Evolutionary conservation across 2,113 vertebrate species (phyloP).

Genomic region (Corythornis vintsioides): DNA sequence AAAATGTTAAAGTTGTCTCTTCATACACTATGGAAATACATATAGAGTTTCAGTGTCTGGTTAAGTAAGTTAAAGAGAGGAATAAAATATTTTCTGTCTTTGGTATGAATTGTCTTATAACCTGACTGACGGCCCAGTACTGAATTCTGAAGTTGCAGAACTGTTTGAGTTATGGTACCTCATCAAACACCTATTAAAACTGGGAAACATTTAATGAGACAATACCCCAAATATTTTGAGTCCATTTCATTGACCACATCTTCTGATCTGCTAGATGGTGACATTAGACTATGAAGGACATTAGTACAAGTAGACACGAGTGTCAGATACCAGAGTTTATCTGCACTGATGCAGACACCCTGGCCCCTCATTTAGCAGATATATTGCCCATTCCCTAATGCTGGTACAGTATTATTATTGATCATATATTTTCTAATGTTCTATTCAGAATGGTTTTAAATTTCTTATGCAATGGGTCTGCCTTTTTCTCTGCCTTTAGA

Average conservation of each 20-base stretch:
- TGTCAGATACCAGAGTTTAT: background rate
- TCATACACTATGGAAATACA: background rate
- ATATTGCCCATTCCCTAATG: background rate
- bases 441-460: constrained; percentile 16
- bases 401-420: background rate
- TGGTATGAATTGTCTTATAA: background rate
- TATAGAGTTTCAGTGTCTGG: background rate
- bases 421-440: background rate
- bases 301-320: background rate
- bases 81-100: background rate
- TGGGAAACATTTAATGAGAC: background rate
- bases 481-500: background rate
- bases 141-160: background rate
- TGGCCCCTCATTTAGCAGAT: background rate
- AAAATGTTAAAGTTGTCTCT: constrained; percentile 14
- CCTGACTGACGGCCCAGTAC: background rate
- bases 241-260: background rate
- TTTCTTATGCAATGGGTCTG: background rate
- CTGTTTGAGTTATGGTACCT: background rate
- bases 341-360: background rate
- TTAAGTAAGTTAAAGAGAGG: background rate
- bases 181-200: background rate
- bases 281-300: background rate
- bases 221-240: background rate
- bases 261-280: background rate